These are phyloP conservation scores for Nezara viridula DNA, from an alignment of 2,888 invertebrate species.

Conservation along the genomic window DNA sequence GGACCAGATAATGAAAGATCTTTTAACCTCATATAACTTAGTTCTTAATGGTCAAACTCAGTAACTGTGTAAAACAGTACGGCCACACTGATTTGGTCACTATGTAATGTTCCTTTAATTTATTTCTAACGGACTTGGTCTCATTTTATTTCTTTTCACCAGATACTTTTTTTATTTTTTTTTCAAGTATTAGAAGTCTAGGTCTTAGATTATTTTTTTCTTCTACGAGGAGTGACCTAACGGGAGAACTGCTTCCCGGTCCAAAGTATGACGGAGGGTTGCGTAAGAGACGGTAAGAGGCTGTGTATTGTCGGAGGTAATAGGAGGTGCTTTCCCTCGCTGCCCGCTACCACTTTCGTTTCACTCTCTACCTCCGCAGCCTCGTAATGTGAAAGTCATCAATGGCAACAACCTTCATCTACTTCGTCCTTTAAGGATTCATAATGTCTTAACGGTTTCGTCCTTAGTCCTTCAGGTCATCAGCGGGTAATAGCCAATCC, in stretches of 20 bases:
- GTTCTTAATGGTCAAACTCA: too few relatives aligned
- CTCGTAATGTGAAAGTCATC: conserved; percentile 29
- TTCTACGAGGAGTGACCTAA: neutral
- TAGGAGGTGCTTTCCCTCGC: neutral
- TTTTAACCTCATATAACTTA: too few relatives aligned
- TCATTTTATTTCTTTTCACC: too few relatives aligned
- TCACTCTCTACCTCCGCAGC: conserved; percentile 28
- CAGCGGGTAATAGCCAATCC: neutral
- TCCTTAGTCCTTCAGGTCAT: neutral
- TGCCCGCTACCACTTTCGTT: neutral
- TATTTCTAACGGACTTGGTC: too few relatives aligned
- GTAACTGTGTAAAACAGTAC: too few relatives aligned
- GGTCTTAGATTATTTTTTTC: too few relatives aligned
- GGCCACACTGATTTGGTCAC: too few relatives aligned
- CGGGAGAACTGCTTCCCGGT: neutral
- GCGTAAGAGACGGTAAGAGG: neutral
- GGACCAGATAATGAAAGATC: too few relatives aligned
- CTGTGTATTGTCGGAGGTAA: neutral
- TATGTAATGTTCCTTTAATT: too few relatives aligned
- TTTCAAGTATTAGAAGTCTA: too few relatives aligned
- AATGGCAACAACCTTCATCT: neutral
- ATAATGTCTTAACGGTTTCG: neutral
- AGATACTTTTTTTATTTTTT: too few relatives aligned
- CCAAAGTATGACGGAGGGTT: neutral
- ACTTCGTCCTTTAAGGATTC: neutral